A percentile compares a stretch with the other conserved stretches of the same genome.
These are phyloP conservation scores for Cheilinus undulatus DNA, from an alignment of 2,113 vertebrate genomes.

Conservation along the genomic window DNA sequence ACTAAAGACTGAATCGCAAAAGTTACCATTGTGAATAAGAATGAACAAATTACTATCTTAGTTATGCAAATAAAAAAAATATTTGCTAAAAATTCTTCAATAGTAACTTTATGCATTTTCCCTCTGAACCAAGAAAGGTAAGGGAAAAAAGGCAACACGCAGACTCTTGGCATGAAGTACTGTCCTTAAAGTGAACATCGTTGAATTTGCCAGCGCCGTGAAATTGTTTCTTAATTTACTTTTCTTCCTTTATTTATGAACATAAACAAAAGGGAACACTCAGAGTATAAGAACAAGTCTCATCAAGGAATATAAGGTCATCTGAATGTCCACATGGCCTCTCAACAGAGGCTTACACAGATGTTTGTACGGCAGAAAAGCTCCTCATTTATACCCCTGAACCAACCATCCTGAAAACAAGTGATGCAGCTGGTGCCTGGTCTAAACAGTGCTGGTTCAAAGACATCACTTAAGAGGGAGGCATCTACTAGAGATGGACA, in stretches of 20 bases:
- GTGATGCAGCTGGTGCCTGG: not conserved
- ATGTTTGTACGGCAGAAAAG: not conserved
- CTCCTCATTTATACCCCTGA: not conserved
- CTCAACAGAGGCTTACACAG: not conserved
- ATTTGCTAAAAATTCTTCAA: too few relatives aligned
- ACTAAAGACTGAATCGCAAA: not conserved
- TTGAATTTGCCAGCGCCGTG: too few relatives aligned
- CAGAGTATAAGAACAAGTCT: too few relatives aligned
- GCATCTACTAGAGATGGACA: not conserved
- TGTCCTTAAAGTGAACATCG: too few relatives aligned
- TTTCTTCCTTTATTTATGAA: not conserved
- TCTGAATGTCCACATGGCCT: not conserved
- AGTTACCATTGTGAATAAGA: not conserved
- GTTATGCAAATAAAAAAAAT: too few relatives aligned
- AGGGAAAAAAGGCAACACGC: too few relatives aligned
- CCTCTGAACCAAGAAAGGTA: too few relatives aligned
- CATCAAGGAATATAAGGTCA: too few relatives aligned
- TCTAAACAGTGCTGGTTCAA: not conserved
- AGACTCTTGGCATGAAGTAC: too few relatives aligned
- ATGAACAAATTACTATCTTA: too few relatives aligned
- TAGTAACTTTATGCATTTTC: too few relatives aligned
- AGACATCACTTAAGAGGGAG: not conserved
- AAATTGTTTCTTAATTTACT: not conserved
- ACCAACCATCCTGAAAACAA: too few relatives aligned
- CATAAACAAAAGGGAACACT: not conserved